These are phyloP conservation scores for Conger conger DNA, from an alignment of 2,113 vertebrate genomes.

Conservation along the genomic window DNA sequence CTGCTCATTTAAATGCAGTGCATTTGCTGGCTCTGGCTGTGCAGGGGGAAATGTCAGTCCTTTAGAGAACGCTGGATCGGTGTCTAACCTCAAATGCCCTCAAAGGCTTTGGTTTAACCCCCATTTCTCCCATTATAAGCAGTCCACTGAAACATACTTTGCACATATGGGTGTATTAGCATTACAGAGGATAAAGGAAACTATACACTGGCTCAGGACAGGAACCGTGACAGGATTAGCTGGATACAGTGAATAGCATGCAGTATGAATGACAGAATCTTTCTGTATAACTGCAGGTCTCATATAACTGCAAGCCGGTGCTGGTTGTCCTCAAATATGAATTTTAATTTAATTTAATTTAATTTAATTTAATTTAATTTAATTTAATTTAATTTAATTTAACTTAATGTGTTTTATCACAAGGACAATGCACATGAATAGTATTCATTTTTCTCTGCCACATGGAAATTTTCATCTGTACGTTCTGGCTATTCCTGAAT, in stretches of 20 bases:
- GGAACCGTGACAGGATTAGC: not conserved
- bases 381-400: too few species aligned
- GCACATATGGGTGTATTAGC: not conserved
- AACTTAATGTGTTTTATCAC: too few species aligned
- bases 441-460: too few species aligned
- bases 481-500: not conserved
- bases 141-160: not conserved
- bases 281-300: not conserved
- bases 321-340: not conserved
- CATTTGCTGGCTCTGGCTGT: not conserved
- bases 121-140: not conserved
- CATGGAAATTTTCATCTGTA: too few species aligned
- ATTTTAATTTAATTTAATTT: too few species aligned
- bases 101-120: not conserved
- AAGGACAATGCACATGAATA: too few species aligned
- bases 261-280: not conserved
- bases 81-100: not conserved
- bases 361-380: too few species aligned
- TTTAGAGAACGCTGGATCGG: not conserved
- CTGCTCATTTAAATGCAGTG: too few species aligned
- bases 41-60: not conserved
- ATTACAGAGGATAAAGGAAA: not conserved
- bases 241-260: not conserved
- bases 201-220: not conserved
- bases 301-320: not conserved